Evolutionary conservation across 2,113 vertebrate species (phyloP).

Genomic region (Lasiurus cinereus): DNA sequence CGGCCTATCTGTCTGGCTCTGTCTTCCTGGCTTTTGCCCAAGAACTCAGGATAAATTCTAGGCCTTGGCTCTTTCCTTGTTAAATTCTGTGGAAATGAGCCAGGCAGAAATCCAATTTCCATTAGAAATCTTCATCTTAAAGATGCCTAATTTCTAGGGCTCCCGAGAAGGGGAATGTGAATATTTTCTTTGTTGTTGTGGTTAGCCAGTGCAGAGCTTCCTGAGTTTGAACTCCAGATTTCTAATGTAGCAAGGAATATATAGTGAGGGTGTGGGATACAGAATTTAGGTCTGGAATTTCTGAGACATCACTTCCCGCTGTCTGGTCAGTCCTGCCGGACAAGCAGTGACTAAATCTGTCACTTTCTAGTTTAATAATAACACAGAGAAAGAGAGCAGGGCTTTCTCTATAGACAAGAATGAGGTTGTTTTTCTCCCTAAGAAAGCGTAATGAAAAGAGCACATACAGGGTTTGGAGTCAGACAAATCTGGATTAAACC

Average conservation of each 20-base stretch:
- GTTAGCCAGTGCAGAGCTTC: constrained; percentile 50
- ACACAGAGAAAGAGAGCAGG: background rate
- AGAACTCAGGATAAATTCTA: constrained; percentile 67
- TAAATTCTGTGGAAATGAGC: constrained; percentile 77
- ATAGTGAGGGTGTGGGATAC: background rate
- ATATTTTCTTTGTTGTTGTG: constrained; percentile 68
- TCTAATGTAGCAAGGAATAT: constrained; percentile 42
- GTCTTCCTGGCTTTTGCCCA: constrained; percentile 74
- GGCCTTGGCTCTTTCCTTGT: constrained; percentile 61
- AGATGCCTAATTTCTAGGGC: constrained; percentile 49
- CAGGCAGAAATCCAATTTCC: constrained; percentile 70
- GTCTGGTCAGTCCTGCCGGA: background rate
- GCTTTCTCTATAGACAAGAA: background rate
- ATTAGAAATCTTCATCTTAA: constrained; percentile 53
- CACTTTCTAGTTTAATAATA: constrained; percentile 50
- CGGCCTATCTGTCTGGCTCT: constrained; percentile 67
- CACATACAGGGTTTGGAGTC: background rate
- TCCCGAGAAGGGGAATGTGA: constrained; percentile 57
- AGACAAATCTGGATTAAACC: background rate
- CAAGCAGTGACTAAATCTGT: background rate
- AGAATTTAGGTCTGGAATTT: constrained; percentile 33
- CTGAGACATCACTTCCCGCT: constrained; percentile 39
- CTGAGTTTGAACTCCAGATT: constrained; percentile 59
- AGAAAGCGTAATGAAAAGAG: constrained; percentile 17
- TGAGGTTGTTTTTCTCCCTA: background rate